Evolutionary conservation across 2,797 vertebrate genomes (phyloP).

Genomic region (Falco biarmicus): DNA sequence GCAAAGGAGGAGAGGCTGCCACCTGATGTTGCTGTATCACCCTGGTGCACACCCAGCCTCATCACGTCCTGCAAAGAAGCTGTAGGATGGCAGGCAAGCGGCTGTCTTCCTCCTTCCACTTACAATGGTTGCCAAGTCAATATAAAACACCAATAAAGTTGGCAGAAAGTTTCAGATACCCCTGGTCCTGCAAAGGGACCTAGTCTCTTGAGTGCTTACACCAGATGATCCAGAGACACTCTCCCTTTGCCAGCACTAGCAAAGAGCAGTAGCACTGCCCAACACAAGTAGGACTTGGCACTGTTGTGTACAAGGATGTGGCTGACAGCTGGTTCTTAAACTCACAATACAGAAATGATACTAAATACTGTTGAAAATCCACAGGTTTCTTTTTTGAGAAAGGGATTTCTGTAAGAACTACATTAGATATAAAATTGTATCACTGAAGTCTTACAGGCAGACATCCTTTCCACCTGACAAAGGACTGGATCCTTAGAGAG

Average conservation of each 20-base stretch:
- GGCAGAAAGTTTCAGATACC: background rate
- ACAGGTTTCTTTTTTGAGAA: background rate
- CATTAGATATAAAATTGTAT: background rate
- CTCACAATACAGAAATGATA: background rate
- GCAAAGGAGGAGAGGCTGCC: background rate
- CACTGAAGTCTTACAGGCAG: background rate
- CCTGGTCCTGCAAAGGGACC: background rate
- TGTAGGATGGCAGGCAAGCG: background rate
- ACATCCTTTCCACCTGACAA: background rate
- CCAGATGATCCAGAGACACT: background rate
- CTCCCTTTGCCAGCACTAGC: background rate
- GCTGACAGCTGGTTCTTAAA: background rate
- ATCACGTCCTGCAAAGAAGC: background rate
- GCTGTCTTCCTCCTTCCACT: background rate
- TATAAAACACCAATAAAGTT: background rate
- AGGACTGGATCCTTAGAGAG: background rate
- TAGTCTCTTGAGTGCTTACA: fast-evolving
- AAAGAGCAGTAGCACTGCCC: background rate
- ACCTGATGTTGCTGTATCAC: fast-evolving
- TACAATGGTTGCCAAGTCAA: background rate
- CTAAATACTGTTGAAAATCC: background rate
- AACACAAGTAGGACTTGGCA: fast-evolving
- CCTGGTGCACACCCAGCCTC: background rate
- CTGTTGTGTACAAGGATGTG: fast-evolving
- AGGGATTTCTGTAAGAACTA: background rate